These are phyloP conservation scores for Cosmopolites sordidus DNA, from an alignment of 2,888 invertebrate genomes.

Conservation along the genomic window DNA sequence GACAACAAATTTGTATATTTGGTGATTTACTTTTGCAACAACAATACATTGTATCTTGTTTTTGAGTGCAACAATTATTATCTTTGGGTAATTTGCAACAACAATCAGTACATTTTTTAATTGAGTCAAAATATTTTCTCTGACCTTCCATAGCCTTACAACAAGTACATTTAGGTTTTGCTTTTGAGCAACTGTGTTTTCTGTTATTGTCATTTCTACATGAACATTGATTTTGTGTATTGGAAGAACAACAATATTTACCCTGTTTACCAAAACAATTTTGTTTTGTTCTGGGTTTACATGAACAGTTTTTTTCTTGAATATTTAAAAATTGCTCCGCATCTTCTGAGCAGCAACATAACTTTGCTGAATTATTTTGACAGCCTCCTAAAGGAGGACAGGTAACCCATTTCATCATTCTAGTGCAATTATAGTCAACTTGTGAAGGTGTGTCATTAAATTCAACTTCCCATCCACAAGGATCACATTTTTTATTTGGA, in stretches of 20 bases:
- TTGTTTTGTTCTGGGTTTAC: not conserved
- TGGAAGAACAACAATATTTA: not conserved
- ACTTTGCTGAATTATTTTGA: slow-evolving; percentile 13
- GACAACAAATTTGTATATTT: slow-evolving; percentile 5
- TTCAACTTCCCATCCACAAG: slow-evolving; percentile 45
- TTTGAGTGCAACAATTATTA: not conserved
- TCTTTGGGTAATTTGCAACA: not conserved
- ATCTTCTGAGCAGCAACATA: slow-evolving; percentile 9
- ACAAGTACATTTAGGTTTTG: not conserved
- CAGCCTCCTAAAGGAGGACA: slow-evolving; percentile 36
- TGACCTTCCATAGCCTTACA: slow-evolving; percentile 5
- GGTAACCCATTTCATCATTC: slow-evolving; percentile 42
- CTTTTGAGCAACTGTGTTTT: slow-evolving; percentile 2
- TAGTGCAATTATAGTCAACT: slow-evolving; percentile 39
- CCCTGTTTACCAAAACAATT: not conserved
- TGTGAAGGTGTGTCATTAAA: slow-evolving; percentile 43
- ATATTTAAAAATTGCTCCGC: slow-evolving; percentile 5
- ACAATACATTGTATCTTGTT: not conserved
- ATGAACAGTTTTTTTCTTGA: slow-evolving; percentile 1
- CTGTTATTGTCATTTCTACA: not conserved
- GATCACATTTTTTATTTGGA: slow-evolving; percentile 35
- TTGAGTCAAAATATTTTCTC: slow-evolving; percentile 9
- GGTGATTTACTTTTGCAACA: slow-evolving; percentile 4
- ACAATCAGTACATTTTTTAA: slow-evolving; percentile 6
- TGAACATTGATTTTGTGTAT: slow-evolving; percentile 2